Base-by-base conservation (phyloP, 2,113 vertebrate species). In the Oostethus manadensis region DNA sequence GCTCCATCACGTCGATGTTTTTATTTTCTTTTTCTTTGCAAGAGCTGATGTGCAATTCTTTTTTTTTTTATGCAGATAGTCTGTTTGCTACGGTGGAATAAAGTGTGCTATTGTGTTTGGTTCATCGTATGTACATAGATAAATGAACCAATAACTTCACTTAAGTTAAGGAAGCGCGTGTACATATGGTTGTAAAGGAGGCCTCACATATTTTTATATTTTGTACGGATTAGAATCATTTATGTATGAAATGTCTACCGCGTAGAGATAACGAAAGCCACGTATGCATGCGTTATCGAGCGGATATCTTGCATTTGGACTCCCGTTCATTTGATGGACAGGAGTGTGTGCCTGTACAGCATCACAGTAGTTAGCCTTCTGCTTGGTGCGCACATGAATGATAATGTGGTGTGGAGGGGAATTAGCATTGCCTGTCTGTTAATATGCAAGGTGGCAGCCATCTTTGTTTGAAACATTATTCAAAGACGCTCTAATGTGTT, bases 201-300 rank as follows among this genome's bases (percentile, higher is more conserved):
- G 90, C 93, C 93, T 89, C 90, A 93, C 91, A 94, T 94, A 94
- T 95, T 95, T 98, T 93, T 98, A 94, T 96, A 94, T 94, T 92
- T 92, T 88, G 86, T 92, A 90, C 87, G 73, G 73, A 87, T n/a
- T 95, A 93, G 92, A 90, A 90, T 83, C 90, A 81, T 87, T 81
- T 85, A 86, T 92, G 88, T 92, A 89, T 87, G 84, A 84, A 84
- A 86, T 85, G 77, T 82, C 79, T 89, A 88, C 88, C 74, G 88
- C 84, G 82, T 90, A 89, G 89, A 88, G 60, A 81, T 70, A 45
- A 65, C 45, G 67, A 78, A 70, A 81, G 72, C 66, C 79, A 87
- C 61, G 66, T 93, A 92, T 93, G 93, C 91, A 86, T 75, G 35
- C 86, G 77, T 88, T 80, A 71, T 88, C 87, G 73, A 84, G 81